Percentiles rank a stretch among this genome's conserved stretches.
Conservation (phyloP, 2,797 vertebrate species). For the Gymnothorax reevesii region DNA sequence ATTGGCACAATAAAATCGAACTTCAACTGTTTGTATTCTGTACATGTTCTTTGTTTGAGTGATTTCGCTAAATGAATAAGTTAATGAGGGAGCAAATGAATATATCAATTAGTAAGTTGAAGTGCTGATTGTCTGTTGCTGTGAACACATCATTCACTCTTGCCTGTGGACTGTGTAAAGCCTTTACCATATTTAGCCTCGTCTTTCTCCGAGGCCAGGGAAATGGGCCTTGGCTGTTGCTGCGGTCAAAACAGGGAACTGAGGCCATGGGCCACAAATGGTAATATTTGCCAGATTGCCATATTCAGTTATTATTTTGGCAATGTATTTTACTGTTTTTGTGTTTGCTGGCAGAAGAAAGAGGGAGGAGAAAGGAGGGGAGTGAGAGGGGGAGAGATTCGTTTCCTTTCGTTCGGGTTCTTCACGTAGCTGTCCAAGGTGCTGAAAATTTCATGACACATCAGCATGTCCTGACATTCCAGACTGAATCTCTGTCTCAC, state of each 20-base stretch:
- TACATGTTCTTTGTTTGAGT: too few relatives aligned
- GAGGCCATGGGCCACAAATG: slow-evolving; percentile 39
- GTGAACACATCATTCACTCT: slow-evolving; percentile 76
- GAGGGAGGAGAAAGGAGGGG: background rate
- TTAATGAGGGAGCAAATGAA: slow-evolving; percentile 65
- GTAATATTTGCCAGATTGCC: slow-evolving; percentile 43
- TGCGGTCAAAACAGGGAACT: slow-evolving; percentile 47
- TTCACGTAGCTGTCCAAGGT: slow-evolving; percentile 68
- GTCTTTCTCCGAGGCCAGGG: slow-evolving; percentile 53
- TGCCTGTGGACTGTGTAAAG: slow-evolving; percentile 69
- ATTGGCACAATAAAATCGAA: background rate
- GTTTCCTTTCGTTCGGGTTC: slow-evolving; percentile 33
- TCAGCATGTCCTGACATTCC: slow-evolving; percentile 56
- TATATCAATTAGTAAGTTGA: slow-evolving; percentile 59
- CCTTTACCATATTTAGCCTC: slow-evolving; percentile 71
- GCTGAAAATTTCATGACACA: slow-evolving; percentile 71
- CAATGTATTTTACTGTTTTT: slow-evolving; percentile 50
- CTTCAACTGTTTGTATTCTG: slow-evolving; percentile 18
- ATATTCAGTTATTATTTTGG: slow-evolving; percentile 54
- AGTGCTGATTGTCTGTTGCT: slow-evolving; percentile 71
- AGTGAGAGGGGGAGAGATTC: slow-evolving; percentile 8
- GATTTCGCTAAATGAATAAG: slow-evolving; percentile 35
- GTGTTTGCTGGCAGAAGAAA: background rate
- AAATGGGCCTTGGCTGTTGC: slow-evolving; percentile 36
- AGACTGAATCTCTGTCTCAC: slow-evolving; percentile 45